phyloP scores from a whole-genome alignment of 2,797 vertebrate species.

The Distichodus sexfasciatus region DNA sequence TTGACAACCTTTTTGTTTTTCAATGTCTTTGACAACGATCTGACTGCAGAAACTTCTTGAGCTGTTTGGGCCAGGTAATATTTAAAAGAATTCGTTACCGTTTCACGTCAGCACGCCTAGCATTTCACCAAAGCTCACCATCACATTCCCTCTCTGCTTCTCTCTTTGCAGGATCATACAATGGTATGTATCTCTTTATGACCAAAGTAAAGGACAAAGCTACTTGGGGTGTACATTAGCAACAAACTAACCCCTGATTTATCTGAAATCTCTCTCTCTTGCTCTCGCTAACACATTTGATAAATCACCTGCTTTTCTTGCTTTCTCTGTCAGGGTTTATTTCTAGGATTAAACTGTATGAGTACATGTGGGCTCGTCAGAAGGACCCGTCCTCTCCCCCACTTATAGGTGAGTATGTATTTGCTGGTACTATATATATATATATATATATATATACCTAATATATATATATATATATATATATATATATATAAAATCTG shows the following conservation, averaged over 20 bases:
- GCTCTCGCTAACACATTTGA: too few relatives aligned
- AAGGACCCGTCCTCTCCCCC: neutral
- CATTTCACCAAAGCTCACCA: neutral
- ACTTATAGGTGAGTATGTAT: slow-evolving; percentile 35
- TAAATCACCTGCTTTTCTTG: neutral
- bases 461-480: neutral
- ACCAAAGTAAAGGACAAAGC: neutral
- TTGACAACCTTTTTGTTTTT: slow-evolving; percentile 2
- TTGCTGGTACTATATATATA: neutral
- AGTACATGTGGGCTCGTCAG: neutral
- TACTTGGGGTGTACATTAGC: neutral
- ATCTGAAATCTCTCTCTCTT: too few relatives aligned
- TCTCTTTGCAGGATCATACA: slow-evolving; percentile 7
- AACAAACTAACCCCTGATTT: too few relatives aligned
- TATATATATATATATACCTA: neutral
- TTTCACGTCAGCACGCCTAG: too few relatives aligned
- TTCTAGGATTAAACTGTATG: slow-evolving; percentile 21
- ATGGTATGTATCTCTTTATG: slow-evolving; percentile 3
- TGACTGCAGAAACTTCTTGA: slow-evolving; percentile 19
- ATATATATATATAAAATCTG: neutral
- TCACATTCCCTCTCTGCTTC: neutral
- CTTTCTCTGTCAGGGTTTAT: slow-evolving; percentile 1
- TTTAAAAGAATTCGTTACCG: neutral
- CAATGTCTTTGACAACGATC: neutral
- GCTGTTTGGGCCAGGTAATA: slow-evolving; percentile 34